These are phyloP conservation scores for Penaeus vannamei DNA, from an alignment of 1,140 invertebrate genomes.

Conservation along the genomic window DNA sequence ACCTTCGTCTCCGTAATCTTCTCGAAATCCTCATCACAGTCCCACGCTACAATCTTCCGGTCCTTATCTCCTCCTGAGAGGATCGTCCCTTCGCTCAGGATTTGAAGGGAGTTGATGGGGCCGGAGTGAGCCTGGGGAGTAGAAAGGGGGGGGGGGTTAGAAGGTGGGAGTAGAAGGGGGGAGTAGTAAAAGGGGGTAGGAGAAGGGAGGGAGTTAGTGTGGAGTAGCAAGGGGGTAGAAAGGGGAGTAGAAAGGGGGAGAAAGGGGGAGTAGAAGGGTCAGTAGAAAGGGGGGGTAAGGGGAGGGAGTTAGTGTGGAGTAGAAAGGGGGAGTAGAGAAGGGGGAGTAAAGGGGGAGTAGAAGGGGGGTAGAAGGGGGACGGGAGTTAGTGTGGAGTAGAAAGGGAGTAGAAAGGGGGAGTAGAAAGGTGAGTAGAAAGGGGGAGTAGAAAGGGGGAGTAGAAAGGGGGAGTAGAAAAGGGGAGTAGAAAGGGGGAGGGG, in stretches of 20 bases:
- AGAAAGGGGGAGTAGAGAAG: neutral
- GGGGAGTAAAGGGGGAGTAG: neutral
- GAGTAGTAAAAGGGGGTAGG: neutral
- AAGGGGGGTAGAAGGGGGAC: neutral
- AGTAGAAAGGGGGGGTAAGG: conserved; percentile 68
- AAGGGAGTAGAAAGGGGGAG: neutral
- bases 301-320: conserved; percentile 81
- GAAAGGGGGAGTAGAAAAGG: neutral
- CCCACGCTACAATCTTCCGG: conserved; percentile 91
- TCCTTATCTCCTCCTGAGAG: conserved; percentile 92
- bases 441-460: neutral
- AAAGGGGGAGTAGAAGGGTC: neutral
- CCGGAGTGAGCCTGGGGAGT: conserved; percentile 82
- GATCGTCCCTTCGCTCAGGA: conserved; percentile 90
- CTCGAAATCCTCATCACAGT: conserved; percentile 90
- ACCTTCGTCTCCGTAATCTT: conserved; percentile 91
- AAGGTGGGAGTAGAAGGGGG: neutral
- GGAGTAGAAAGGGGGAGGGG: neutral
- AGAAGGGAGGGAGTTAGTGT: conserved; percentile 82
- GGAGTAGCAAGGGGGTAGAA: neutral
- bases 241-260: neutral
- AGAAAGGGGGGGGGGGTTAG: neutral
- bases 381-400: neutral
- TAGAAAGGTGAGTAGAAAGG: neutral
- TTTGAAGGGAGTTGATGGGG: conserved; percentile 86